Evolutionary conservation across 2,888 invertebrate genomes (phyloP).

Genomic region (Herminia tarsipennalis): DNA sequence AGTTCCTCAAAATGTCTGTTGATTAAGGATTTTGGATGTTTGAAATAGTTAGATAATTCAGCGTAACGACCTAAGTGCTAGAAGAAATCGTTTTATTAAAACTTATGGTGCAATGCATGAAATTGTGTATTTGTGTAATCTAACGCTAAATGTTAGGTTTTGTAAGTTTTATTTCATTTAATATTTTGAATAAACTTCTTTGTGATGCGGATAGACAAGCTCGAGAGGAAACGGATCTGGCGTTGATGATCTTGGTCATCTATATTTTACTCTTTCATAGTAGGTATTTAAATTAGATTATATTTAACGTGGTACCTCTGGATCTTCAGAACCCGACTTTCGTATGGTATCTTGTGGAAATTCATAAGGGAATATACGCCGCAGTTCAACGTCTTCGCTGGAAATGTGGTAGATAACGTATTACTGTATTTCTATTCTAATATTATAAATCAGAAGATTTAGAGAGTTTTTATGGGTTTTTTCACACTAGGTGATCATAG

Average conservation of each 20-base stretch:
- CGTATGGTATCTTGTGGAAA: conserved; percentile 75
- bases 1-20: conserved; percentile 78
- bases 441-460: background rate
- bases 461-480: too few species aligned
- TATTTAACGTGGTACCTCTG: conserved; percentile 59
- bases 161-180: background rate
- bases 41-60: conserved; percentile 68
- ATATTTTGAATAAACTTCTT: too few species aligned
- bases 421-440: background rate
- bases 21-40: conserved; percentile 60
- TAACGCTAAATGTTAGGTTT: background rate
- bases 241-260: too few species aligned
- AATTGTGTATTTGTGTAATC: background rate
- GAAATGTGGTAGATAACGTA: conserved; percentile 15
- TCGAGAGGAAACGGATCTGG: too few species aligned
- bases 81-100: conserved; percentile 24
- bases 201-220: too few species aligned
- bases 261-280: too few species aligned
- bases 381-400: conserved; percentile 77
- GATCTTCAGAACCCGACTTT: conserved; percentile 65
- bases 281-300: background rate
- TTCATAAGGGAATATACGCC: conserved; percentile 74
- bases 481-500: too few species aligned
- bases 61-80: conserved; percentile 75
- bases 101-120: background rate